Percentiles rank a stretch among this genome's conserved stretches.
phyloP scores from a whole-genome alignment of 2,888 invertebrate species.

The Perithous albicinctus region DNA sequence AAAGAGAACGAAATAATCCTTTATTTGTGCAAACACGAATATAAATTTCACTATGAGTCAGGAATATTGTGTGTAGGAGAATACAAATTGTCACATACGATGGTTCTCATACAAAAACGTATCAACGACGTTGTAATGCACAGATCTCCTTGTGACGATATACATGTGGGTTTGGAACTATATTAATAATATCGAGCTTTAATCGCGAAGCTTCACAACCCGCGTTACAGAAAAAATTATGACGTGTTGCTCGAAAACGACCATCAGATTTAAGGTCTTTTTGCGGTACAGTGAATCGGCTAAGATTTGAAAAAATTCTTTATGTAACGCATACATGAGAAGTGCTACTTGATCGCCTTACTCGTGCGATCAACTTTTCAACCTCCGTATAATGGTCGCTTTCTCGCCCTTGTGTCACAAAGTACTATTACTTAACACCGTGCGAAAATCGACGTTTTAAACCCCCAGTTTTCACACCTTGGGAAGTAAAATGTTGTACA shows the following conservation, averaged over 20 bases:
- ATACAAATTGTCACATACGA: not conserved
- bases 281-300: no score
- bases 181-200: slow-evolving; percentile 23
- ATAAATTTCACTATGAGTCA: not conserved
- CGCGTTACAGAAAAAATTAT: not conserved
- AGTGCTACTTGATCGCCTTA: no score
- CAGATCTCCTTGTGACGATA: not conserved
- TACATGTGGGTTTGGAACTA: not conserved
- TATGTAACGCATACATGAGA: no score
- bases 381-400: no score
- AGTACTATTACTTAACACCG: no score
- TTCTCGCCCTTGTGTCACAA: no score
- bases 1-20: not conserved
- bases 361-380: no score
- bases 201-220: not conserved
- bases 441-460: no score
- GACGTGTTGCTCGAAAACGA: not conserved
- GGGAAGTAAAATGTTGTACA: no score
- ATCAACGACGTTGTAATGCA: not conserved
- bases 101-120: not conserved
- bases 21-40: slow-evolving; percentile 20
- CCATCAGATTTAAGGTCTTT: not conserved
- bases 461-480: no score
- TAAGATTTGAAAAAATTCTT: no score
- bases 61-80: not conserved